phyloP scores from a whole-genome alignment of 2,797 vertebrate species.

The Xiphorhynchus erythropygius region DNA sequence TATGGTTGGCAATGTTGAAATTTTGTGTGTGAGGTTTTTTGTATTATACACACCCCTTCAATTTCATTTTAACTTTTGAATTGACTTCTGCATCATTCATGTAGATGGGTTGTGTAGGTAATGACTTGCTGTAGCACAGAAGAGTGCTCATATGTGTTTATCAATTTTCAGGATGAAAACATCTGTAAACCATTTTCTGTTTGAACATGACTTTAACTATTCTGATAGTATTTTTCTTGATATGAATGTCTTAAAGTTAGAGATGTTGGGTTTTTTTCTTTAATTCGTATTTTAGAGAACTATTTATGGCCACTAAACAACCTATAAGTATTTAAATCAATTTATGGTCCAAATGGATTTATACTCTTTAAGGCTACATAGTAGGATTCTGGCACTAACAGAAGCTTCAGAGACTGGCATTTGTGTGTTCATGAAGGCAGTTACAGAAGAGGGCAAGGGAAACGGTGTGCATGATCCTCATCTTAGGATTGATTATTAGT shows the following conservation, averaged over 20 bases:
- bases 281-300: background rate
- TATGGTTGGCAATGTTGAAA: background rate
- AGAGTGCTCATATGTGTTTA: background rate
- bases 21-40: background rate
- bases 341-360: background rate
- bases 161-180: background rate
- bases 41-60: background rate
- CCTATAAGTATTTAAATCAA: background rate
- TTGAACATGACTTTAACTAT: slow-evolving; percentile 11
- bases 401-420: background rate
- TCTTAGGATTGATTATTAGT: background rate
- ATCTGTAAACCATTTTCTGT: background rate
- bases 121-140: background rate
- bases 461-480: background rate
- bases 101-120: background rate
- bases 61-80: background rate
- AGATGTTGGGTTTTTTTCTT: background rate
- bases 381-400: background rate
- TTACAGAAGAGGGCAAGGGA: background rate
- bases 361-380: background rate
- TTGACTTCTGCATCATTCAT: background rate
- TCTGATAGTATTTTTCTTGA: background rate
- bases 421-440: background rate
- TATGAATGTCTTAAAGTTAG: background rate
- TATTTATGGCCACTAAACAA: background rate